These are phyloP conservation scores for Sinocyclocheilus anophthalmus DNA, from an alignment of 2,113 vertebrate species.

Conservation along the genomic window DNA sequence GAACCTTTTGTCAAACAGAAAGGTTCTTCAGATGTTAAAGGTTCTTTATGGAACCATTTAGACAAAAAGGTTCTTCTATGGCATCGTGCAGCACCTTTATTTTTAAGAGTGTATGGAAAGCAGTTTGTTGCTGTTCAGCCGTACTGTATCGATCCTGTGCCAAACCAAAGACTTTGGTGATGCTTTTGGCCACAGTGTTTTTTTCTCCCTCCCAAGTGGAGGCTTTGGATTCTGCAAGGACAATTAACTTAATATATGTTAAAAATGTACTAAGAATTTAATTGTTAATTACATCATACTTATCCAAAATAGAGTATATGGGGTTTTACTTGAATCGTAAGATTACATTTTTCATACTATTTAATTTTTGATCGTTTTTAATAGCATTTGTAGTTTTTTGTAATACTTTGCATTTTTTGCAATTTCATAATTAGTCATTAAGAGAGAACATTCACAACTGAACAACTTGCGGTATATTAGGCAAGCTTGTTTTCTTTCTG, in stretches of 20 bases:
- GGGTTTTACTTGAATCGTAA: neutral
- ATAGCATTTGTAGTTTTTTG: too few relatives aligned
- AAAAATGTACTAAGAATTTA: neutral
- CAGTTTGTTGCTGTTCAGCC: too few relatives aligned
- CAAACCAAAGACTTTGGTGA: slow-evolving; percentile 18
- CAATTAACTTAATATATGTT: neutral
- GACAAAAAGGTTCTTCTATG: too few relatives aligned
- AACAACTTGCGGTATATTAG: neutral
- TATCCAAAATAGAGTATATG: neutral
- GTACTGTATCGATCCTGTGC: neutral
- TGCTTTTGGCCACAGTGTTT: slow-evolving; percentile 5
- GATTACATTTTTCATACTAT: neutral
- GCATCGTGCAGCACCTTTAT: too few relatives aligned
- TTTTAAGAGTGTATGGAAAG: neutral
- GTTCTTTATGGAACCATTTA: too few relatives aligned
- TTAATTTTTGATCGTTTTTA: neutral
- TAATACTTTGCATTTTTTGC: neutral
- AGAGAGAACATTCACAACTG: neutral
- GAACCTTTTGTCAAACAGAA: too few relatives aligned
- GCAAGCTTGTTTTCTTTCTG: neutral
- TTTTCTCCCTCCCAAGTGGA: neutral
- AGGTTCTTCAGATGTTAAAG: too few relatives aligned
- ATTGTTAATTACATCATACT: neutral
- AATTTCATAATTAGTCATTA: neutral
- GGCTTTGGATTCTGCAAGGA: neutral